A percentile compares a stretch with the other conserved stretches of the same genome.
phyloP scores from a whole-genome alignment of 2,113 vertebrate genomes.

The Hipposideros armiger region DNA sequence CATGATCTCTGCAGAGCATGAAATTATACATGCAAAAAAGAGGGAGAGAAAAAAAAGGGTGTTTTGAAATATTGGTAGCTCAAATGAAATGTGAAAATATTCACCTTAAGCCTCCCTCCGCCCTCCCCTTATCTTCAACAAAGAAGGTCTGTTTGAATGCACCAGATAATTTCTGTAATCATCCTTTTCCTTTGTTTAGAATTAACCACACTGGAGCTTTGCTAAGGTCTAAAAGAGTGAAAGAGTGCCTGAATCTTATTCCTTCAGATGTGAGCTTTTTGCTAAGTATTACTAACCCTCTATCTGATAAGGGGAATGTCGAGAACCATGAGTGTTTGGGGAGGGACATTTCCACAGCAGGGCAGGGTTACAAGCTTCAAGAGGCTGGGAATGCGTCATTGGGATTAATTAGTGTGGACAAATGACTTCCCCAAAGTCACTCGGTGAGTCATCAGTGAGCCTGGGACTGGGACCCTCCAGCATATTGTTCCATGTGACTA shows the following conservation, averaged over 20 bases:
- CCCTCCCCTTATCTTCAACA: not conserved
- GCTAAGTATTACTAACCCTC: not conserved
- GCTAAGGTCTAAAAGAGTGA: slow-evolving; percentile 1
- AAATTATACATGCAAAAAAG: not conserved
- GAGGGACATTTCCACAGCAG: slow-evolving; percentile 25
- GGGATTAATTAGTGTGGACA: not conserved
- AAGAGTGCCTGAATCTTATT: not conserved
- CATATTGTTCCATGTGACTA: not conserved
- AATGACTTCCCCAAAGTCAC: slow-evolving; percentile 39
- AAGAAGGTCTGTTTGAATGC: not conserved
- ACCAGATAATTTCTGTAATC: not conserved
- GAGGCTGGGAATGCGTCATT: not conserved
- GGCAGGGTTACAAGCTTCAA: not conserved
- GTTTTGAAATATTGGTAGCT: slow-evolving; percentile 36
- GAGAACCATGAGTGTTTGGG: not conserved
- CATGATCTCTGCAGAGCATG: not conserved
- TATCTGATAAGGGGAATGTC: not conserved
- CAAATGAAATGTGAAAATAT: slow-evolving; percentile 38
- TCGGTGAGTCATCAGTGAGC: not conserved
- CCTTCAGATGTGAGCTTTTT: not conserved
- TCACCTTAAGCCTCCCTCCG: not conserved
- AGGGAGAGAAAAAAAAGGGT: not conserved
- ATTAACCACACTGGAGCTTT: not conserved
- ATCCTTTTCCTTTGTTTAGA: slow-evolving; percentile 42
- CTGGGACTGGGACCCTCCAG: not conserved